Evolutionary conservation across 1,140 invertebrate genomes (phyloP), one percentile per base, ranked within the genome.

Genomic region (Stegodyphus dumicola): DNA sequence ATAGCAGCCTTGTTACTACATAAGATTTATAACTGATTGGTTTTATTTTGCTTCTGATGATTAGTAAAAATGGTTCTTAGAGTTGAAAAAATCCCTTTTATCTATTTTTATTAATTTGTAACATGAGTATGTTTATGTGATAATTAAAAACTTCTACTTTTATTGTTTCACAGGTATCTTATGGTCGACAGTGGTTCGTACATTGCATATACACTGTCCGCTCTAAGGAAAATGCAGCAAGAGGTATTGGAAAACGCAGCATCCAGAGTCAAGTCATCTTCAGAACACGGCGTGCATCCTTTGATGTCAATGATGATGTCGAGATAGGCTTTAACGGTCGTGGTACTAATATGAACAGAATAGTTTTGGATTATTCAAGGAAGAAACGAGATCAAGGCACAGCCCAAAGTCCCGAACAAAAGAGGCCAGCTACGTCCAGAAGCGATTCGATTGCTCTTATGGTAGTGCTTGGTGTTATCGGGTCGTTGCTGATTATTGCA

Each of bases 181-280:
- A 88, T 60, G 90, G 89, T 6, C 88, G 89, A 15, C 90, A 91
- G 73, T 91, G 91, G 91, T 91, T 90, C 77, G 81, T 91, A 1
- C 91, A 91, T 75, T 89, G 89, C 52, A 90, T 91, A 66, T 91
- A 91, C 85, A 89, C 89, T 49, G 87, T 91, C 6, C 88, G 88
- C 33, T 90, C 90, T 6, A 86, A 87, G 18, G 84, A 86, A 11
- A 89, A 88, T 51, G 84, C 88, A 5, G 85, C 81, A 0, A 49
- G 87, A 10, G 86, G 88, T 15, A 88, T 88, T 17, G 87, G 88
- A 6, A 89, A 89, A 80, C 84, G 89, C 6, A 89, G 89, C 81
- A 77, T 87, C 11, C 15, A 79, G n/a, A 64, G 86, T 17, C 75
- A 87, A 7, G 15, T 7, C 7, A 11, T 79, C 7, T 10, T 11